A percentile compares a stretch with the other conserved stretches of the same genome.
These are phyloP conservation scores for Julus scandinavius DNA, from an alignment of 2,888 invertebrate genomes.

Conservation along the genomic window DNA sequence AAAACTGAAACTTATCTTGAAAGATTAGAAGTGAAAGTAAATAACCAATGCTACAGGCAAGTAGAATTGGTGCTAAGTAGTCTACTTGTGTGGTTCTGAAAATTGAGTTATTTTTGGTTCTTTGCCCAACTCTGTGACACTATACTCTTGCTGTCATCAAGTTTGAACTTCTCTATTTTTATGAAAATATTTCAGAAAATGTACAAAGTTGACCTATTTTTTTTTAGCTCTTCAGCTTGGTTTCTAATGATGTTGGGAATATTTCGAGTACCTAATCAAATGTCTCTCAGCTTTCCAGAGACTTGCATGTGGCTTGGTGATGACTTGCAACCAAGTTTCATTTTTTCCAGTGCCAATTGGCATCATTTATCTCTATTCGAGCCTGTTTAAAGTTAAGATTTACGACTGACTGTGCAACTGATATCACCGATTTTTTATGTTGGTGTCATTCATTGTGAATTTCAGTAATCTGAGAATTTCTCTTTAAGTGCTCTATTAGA, in stretches of 20 bases:
- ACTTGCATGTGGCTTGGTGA: neutral
- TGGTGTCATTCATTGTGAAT: neutral
- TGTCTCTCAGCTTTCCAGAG: neutral
- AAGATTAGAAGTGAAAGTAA: too few species aligned
- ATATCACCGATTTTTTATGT: neutral
- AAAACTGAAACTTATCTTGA: too few species aligned
- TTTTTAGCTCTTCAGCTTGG: neutral
- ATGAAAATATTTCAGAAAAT: neutral
- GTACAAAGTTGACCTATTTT: neutral
- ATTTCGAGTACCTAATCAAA: neutral
- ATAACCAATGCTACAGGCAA: too few species aligned
- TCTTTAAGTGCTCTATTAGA: neutral
- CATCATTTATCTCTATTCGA: neutral
- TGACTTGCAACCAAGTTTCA: neutral
- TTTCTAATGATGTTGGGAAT: neutral
- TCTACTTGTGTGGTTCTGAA: neutral
- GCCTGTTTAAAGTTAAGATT: neutral
- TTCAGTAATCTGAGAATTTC: neutral
- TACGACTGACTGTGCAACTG: neutral
- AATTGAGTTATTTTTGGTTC: neutral
- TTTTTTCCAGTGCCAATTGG: neutral
- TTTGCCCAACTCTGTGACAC: neutral
- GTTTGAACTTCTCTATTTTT: neutral
- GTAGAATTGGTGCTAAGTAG: too few species aligned
- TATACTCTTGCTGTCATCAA: neutral